Percentiles rank a stretch among this genome's conserved stretches.
These are phyloP conservation scores for Epizoanthus rinbou DNA, from an alignment of 92 coral and sea anemone genomes.

Conservation along the genomic window DNA sequence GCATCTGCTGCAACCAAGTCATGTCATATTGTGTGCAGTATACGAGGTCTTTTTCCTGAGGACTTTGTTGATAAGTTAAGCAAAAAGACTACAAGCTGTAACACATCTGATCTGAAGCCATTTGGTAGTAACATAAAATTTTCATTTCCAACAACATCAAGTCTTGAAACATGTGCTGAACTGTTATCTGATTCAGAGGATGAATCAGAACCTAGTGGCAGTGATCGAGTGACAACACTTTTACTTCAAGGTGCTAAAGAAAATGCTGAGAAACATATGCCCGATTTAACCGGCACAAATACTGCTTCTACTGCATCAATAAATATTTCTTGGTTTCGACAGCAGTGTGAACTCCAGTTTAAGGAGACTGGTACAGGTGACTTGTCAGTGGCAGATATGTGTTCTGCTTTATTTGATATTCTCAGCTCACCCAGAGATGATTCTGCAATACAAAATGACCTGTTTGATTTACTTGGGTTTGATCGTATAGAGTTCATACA, in stretches of 20 bases:
- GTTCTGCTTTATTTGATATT: constrained; percentile 95
- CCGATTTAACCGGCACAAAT: not conserved
- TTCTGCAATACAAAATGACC: constrained; percentile 89
- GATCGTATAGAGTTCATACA: constrained; percentile 94
- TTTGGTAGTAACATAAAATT: constrained; percentile 87
- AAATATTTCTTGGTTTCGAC: constrained; percentile 75
- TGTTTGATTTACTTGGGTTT: constrained; percentile 94
- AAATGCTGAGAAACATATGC: constrained; percentile 12
- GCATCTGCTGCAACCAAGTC: constrained; percentile 77
- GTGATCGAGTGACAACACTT: constrained; percentile 38
- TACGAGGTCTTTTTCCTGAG: constrained; percentile 69
- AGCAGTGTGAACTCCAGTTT: constrained; percentile 76
- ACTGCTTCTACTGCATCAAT: constrained; percentile 13
- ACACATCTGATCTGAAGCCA: constrained; percentile 43
- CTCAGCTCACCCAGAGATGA: constrained; percentile 83
- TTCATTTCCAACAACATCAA: constrained; percentile 34
- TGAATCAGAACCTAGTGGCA: constrained; percentile 50
- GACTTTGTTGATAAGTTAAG: constrained; percentile 58
- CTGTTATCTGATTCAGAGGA: constrained; percentile 78
- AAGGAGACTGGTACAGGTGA: constrained; percentile 62
- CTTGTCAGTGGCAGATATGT: constrained; percentile 75
- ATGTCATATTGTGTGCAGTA: constrained; percentile 65
- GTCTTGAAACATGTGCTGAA: constrained; percentile 19
- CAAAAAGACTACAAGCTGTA: constrained; percentile 48
- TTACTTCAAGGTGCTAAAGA: constrained; percentile 35